Evolutionary conservation across 1,140 invertebrate genomes (phyloP).

Genomic region (Zaprionus capensis): DNA sequence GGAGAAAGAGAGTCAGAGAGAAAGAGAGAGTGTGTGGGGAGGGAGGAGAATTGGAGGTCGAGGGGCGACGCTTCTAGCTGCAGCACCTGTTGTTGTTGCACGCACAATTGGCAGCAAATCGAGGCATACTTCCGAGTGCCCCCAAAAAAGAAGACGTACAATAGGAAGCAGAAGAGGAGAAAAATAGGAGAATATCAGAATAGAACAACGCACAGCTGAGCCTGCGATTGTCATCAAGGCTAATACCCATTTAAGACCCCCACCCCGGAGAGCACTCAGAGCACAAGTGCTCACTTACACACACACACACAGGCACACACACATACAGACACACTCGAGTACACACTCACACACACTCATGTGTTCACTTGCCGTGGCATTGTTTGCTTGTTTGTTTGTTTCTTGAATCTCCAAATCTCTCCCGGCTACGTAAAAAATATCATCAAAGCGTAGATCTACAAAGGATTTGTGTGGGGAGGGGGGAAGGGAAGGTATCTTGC

Average conservation of each 20-base stretch:
- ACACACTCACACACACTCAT: not conserved
- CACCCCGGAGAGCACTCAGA: not conserved
- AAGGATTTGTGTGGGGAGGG: slow-evolving; percentile 3
- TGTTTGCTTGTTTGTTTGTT: slow-evolving; percentile 58
- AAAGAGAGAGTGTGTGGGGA: not conserved
- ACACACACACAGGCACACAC: not conserved
- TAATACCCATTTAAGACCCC: slow-evolving; percentile 45
- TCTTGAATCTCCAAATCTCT: slow-evolving; percentile 61
- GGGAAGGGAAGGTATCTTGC: not conserved
- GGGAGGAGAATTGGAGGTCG: not conserved
- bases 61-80: not conserved
- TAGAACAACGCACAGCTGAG: slow-evolving; percentile 1
- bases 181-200: not conserved
- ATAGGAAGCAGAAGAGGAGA: not conserved
- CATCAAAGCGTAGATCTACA: slow-evolving; percentile 67
- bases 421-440: slow-evolving; percentile 56
- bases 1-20: slow-evolving; percentile 2
- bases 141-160: not conserved
- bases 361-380: not conserved
- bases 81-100: slow-evolving; percentile 44
- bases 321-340: not conserved
- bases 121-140: slow-evolving; percentile 53
- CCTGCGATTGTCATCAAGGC: slow-evolving; percentile 48
- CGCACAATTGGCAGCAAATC: slow-evolving; percentile 48
- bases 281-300: not conserved